phyloP scores from a whole-genome alignment of 2,888 invertebrate genomes.

The Drosophila mayaguana region DNA sequence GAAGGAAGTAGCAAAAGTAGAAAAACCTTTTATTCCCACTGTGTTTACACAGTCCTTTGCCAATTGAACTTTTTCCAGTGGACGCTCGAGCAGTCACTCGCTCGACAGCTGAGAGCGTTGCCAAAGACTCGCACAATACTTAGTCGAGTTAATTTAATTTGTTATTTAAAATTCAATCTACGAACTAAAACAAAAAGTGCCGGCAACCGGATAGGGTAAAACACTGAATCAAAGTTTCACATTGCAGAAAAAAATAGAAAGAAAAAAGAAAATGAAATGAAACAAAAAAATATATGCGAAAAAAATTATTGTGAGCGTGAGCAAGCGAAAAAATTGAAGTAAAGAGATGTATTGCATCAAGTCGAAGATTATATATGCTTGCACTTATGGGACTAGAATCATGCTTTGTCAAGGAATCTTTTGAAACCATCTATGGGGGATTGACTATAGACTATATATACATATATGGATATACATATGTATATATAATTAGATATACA shows the following conservation, averaged over 20 bases:
- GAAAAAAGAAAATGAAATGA: background rate
- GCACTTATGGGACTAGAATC: too few relatives aligned
- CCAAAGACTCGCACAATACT: slow-evolving; percentile 77
- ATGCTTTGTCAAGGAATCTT: too few relatives aligned
- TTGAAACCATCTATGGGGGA: too few relatives aligned
- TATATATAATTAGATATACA: too few relatives aligned
- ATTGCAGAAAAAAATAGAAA: slow-evolving; percentile 26
- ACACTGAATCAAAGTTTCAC: slow-evolving; percentile 31
- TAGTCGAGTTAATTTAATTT: slow-evolving; percentile 83
- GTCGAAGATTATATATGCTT: slow-evolving; percentile 3
- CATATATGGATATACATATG: too few relatives aligned
- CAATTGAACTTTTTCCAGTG: slow-evolving; percentile 74
- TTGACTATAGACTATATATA: too few relatives aligned
- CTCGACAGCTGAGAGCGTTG: background rate
- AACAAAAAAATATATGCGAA: slow-evolving; percentile 22
- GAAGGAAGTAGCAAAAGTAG: slow-evolving; percentile 72
- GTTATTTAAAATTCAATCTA: slow-evolving; percentile 85
- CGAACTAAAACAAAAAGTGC: slow-evolving; percentile 84
- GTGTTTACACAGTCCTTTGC: slow-evolving; percentile 80
- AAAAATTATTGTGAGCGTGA: slow-evolving; percentile 6
- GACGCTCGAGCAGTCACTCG: background rate
- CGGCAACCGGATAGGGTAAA: slow-evolving; percentile 12
- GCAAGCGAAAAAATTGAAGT: slow-evolving; percentile 18
- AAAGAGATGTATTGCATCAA: too few relatives aligned
- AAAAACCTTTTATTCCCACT: slow-evolving; percentile 83